Conservation (phyloP, 37 sponge, comb jelly and placozoan species). For the Halisarca cf. caerulea region DNA sequence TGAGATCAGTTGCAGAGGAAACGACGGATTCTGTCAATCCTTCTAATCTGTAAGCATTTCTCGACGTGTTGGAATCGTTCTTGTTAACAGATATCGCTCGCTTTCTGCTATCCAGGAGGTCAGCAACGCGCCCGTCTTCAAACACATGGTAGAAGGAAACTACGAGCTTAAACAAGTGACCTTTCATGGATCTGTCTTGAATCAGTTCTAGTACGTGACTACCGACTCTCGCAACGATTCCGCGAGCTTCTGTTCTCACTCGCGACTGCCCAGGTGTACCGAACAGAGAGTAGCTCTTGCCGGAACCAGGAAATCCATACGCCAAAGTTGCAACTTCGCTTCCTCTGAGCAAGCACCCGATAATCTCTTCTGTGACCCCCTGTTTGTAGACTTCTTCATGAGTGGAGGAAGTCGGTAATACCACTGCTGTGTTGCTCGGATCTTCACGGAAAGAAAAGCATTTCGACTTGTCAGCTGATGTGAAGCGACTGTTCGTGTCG, state of each 20-base stretch:
- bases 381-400: conserved; percentile 37
- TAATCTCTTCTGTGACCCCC: conserved; percentile 13
- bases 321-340: conserved; percentile 23
- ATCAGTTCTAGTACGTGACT: conserved; percentile 32
- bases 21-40: conserved; percentile 40
- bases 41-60: not conserved
- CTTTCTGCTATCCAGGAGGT: conserved; percentile 57
- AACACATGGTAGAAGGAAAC: conserved; percentile 60
- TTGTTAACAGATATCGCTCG: conserved; percentile 23
- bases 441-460: no score
- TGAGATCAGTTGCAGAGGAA: conserved; percentile 34
- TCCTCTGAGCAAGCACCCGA: not conserved
- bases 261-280: conserved; percentile 60
- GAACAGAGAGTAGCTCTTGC: conserved; percentile 57
- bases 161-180: not conserved
- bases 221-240: conserved; percentile 42
- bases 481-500: no score
- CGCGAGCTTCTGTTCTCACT: conserved; percentile 48
- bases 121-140: conserved; percentile 59
- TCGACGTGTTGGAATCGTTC: not conserved
- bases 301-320: conserved; percentile 51
- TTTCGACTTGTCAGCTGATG: no score
- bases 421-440: no score
- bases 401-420: not conserved
- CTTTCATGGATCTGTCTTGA: not conserved